Conservation (phyloP, 2,113 vertebrate species). For the Ia io region DNA sequence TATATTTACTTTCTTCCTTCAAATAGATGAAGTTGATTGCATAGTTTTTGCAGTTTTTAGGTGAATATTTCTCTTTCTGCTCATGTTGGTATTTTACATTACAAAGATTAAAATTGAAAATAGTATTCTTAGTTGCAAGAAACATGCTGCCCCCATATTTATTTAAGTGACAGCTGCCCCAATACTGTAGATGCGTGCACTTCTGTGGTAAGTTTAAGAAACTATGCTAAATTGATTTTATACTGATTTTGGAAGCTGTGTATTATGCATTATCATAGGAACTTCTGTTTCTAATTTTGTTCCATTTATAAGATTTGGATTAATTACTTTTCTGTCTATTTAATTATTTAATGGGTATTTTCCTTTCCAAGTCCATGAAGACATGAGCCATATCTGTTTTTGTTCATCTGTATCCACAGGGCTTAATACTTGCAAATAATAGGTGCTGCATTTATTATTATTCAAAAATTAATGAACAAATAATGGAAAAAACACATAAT, state of each 20-base stretch:
- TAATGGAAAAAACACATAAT: neutral
- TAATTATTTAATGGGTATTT: constrained; percentile 37
- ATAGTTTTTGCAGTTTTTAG: neutral
- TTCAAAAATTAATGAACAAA: neutral
- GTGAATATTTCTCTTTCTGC: neutral
- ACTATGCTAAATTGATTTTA: neutral
- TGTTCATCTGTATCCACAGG: neutral
- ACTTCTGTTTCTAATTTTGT: constrained; percentile 1
- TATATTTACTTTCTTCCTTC: neutral
- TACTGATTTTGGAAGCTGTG: neutral
- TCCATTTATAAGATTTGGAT: neutral
- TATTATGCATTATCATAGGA: neutral
- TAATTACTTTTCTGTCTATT: neutral
- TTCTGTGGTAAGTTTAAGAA: neutral
- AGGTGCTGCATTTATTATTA: neutral
- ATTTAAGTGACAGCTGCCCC: neutral
- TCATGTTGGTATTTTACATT: neutral
- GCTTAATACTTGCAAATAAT: neutral
- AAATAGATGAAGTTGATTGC: neutral
- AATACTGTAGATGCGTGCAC: neutral
- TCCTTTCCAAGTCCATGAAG: neutral
- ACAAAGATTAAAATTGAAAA: neutral
- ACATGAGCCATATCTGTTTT: neutral
- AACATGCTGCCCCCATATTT: neutral
- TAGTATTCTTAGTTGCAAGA: neutral